Conservation (phyloP, 2,888 invertebrate genomes). For the Meghimatium bilineatum region DNA sequence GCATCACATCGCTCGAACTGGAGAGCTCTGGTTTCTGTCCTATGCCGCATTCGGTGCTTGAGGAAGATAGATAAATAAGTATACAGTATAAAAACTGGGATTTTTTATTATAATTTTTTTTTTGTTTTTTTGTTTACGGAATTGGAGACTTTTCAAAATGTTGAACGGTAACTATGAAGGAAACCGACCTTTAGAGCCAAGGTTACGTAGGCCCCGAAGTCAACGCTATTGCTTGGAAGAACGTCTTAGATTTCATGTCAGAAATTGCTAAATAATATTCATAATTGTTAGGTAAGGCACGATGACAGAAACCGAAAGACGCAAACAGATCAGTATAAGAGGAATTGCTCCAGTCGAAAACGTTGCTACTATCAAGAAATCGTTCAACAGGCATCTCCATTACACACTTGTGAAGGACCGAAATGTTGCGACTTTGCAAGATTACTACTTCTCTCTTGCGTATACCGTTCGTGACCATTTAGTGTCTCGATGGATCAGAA, state of each 20-base stretch:
- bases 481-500: conserved; percentile 98
- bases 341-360: conserved; percentile 98
- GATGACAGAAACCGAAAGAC: conserved; percentile 77
- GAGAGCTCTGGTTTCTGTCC: too few relatives aligned
- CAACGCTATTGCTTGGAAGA: neutral
- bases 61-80: too few relatives aligned
- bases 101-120: too few relatives aligned
- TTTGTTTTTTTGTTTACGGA: too few relatives aligned
- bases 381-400: conserved; percentile 98
- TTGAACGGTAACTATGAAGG: too few relatives aligned
- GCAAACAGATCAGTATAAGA: conserved; percentile 98
- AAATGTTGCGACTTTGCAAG: conserved; percentile 97
- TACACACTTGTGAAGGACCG: conserved; percentile 99
- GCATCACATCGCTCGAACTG: too few relatives aligned
- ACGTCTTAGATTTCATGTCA: neutral
- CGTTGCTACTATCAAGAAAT: conserved; percentile 96
- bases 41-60: too few relatives aligned
- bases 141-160: too few relatives aligned
- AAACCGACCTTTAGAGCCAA: conserved; percentile 51
- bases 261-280: neutral
- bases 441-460: conserved; percentile 98
- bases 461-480: conserved; percentile 98
- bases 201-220: conserved; percentile 29
- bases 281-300: neutral
- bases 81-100: too few relatives aligned